Conservation (phyloP, 2,888 invertebrate species). For the Pyrrhosoma nymphula region DNA sequence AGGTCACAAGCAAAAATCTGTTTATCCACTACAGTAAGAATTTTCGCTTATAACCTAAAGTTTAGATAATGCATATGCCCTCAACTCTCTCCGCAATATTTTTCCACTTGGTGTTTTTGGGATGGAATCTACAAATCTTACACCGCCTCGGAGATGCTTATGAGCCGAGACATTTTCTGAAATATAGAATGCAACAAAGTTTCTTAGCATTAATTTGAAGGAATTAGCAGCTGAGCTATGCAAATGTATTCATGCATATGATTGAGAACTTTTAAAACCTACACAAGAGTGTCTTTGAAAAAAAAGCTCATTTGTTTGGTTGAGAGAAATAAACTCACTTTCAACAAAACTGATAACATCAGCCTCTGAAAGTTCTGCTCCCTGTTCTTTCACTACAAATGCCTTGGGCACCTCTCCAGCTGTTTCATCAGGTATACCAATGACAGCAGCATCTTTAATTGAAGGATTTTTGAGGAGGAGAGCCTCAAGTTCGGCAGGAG, state of each 20-base stretch:
- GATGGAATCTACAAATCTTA: constrained; percentile 85
- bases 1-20: too few species aligned
- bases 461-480: constrained; percentile 85
- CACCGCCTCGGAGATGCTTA: constrained; percentile 87
- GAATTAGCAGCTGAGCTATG: too few species aligned
- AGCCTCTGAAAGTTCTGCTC: constrained; percentile 78
- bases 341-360: constrained; percentile 80
- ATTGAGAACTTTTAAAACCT: too few species aligned
- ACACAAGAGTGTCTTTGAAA: too few species aligned
- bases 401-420: constrained; percentile 89
- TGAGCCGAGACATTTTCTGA: constrained; percentile 84
- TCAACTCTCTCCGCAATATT: constrained; percentile 84
- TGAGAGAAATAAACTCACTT: constrained; percentile 73
- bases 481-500: constrained; percentile 93
- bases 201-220: not conserved
- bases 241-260: too few species aligned
- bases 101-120: constrained; percentile 90
- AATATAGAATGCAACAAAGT: constrained; percentile 68
- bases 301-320: too few species aligned
- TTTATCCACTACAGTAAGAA: too few species aligned
- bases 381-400: constrained; percentile 85
- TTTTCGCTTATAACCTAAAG: not conserved
- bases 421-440: constrained; percentile 86
- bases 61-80: constrained; percentile 75
- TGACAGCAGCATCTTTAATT: constrained; percentile 89